Evolutionary conservation across 1,140 invertebrate species (phyloP), one percentile per base, ranked within the genome.

Genomic region (Aphidius ervi): DNA sequence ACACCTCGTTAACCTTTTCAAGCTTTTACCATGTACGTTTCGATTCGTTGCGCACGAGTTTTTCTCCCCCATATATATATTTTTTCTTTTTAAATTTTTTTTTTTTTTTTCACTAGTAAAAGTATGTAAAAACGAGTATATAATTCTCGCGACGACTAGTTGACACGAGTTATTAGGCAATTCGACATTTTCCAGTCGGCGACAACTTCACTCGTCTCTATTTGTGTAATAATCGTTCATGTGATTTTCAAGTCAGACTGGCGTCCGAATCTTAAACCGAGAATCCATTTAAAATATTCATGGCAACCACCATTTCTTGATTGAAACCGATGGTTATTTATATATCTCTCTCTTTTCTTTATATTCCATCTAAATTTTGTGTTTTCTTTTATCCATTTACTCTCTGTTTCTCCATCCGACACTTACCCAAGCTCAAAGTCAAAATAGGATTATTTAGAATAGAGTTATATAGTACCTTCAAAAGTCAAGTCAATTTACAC

Each of bases 91-190:
- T 2, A 16, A 16, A 16, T 16, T n/a, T 9, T n/a, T 46, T n/a
- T 46, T 46, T 7, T n/a, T 4, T 46, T 46, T 46, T 46, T 23
- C 9, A 46, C 7, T 1, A 6, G 46, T n/a, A n/a, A 46, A 46
- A n/a, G 16, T 46, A 46, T 9, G 16, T 16, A 16, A 16, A 16
- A 16, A 16, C 16, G 16, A 16, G 16, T 47, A 47, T 47, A 23
- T 23, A 16, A 49, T 49, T 23, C 1, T 6, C 41, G 6, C 49
- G 56, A 50, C 23, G 23, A 63, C 46, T 53, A 31, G 58, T 56
- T 59, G 58, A 56, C 53, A 63, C 53, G 53, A 56, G 52, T 56
- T 59, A 63, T 63, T 63, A 59, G 53, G 53, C 58, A 59, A 63
- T 59, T 59, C 20, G 50, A 49, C 46, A 43, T 59, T 63, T 63